Percentiles rank a stretch among this genome's conserved stretches.
Evolutionary conservation across 1,140 invertebrate species (phyloP).

Genomic region (Leptinotarsa lineolata): DNA sequence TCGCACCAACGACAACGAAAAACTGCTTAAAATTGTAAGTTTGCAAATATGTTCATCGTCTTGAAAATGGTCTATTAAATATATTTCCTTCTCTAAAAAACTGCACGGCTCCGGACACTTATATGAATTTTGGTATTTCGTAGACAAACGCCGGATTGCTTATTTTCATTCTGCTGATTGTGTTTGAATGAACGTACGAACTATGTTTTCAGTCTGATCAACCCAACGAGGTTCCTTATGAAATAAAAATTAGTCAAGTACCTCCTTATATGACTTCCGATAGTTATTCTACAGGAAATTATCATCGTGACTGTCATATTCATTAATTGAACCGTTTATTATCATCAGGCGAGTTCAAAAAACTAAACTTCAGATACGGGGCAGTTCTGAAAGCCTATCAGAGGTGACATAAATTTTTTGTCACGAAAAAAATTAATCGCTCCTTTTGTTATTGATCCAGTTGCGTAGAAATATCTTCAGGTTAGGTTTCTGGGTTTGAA

Average conservation of each 20-base stretch:
- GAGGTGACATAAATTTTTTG: background rate
- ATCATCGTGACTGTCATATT: slow-evolving; percentile 10
- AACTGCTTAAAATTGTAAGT: no score
- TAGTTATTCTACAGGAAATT: slow-evolving; percentile 22
- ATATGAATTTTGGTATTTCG: no score
- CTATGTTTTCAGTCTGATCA: background rate
- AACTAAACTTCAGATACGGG: slow-evolving; percentile 4
- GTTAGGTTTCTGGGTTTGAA: no score
- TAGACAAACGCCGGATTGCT: no score
- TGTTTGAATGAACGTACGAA: background rate
- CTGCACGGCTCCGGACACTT: no score
- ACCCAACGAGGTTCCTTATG: slow-evolving; percentile 7
- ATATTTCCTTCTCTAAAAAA: no score
- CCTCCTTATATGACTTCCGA: slow-evolving; percentile 44
- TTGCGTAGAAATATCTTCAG: no score
- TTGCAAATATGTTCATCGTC: no score
- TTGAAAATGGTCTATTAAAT: no score
- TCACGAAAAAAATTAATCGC: no score
- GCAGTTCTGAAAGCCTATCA: background rate
- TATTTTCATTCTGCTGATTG: background rate
- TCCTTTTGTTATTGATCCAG: no score
- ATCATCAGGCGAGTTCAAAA: slow-evolving; percentile 19
- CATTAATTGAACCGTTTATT: slow-evolving; percentile 25
- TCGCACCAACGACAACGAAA: no score
- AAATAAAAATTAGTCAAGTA: slow-evolving; percentile 13